Conservation (phyloP, 2,888 invertebrate species). For the Ashinkailepas kermadecensis region DNA sequence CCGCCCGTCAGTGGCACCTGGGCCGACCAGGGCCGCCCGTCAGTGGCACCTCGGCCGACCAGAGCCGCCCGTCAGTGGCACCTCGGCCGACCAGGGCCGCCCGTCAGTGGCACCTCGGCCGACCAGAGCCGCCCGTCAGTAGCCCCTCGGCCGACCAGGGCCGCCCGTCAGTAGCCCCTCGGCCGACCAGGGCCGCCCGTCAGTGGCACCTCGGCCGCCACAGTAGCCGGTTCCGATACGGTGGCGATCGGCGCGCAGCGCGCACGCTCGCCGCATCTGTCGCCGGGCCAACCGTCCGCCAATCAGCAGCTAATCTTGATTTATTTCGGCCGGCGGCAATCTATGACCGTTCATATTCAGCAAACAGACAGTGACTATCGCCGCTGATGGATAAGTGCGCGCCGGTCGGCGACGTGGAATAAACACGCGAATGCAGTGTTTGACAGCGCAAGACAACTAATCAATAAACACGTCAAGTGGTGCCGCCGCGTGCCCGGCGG, state of each 20-base stretch:
- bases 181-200: no score
- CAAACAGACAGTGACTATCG: constrained; percentile 3
- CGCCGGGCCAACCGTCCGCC: neutral
- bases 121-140: no score
- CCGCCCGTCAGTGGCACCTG: no score
- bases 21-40: no score
- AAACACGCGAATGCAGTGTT: neutral
- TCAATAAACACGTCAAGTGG: constrained; percentile 22
- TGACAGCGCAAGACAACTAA: constrained; percentile 10
- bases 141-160: no score
- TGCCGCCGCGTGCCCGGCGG: neutral
- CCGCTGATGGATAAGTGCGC: neutral
- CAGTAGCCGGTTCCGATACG: neutral
- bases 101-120: no score
- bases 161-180: no score
- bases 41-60: no score
- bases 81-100: no score
- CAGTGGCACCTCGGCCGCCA: neutral
- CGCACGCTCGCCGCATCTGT: neutral
- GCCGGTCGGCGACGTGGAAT: neutral
- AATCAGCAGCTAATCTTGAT: neutral
- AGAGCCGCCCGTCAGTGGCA: no score
- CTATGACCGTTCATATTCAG: constrained; percentile 6
- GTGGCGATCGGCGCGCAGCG: neutral
- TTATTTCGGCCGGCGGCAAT: neutral